These are phyloP conservation scores for Aix galericulata DNA, from an alignment of 2,113 vertebrate species.

Conservation along the genomic window DNA sequence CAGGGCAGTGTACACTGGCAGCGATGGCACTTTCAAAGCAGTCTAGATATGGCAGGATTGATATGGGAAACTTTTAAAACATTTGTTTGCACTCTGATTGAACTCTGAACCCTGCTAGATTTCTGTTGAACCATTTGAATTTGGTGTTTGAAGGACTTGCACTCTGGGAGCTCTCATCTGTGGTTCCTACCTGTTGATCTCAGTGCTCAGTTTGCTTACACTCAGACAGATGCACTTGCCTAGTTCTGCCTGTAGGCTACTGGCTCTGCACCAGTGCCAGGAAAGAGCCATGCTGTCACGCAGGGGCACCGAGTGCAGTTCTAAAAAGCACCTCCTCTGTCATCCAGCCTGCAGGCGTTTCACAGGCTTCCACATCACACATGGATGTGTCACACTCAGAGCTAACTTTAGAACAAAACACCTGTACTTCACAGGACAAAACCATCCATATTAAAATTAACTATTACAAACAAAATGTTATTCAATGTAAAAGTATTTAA, in stretches of 20 bases:
- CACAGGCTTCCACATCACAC: too few species aligned
- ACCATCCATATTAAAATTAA: background rate
- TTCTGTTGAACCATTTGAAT: fast-evolving
- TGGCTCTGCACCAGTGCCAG: fast-evolving
- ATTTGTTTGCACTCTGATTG: fast-evolving
- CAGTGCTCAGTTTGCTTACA: fast-evolving
- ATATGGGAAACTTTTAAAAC: background rate
- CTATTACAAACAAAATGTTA: background rate
- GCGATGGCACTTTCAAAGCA: background rate
- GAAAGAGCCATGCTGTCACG: fast-evolving
- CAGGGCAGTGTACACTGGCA: fast-evolving
- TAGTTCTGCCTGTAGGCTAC: background rate
- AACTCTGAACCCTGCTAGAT: background rate
- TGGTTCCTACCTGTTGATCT: background rate
- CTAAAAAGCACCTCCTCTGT: background rate
- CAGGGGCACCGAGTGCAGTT: background rate
- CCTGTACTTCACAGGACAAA: background rate
- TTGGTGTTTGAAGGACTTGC: background rate
- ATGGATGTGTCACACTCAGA: background rate
- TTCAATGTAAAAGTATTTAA: background rate
- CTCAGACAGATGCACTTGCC: background rate
- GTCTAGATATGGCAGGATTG: fast-evolving
- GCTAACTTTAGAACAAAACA: background rate
- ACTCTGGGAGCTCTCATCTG: background rate
- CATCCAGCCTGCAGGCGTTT: background rate